phyloP scores from a whole-genome alignment of 2,888 invertebrate genomes.

The Zygothrica quintamaculata region DNA sequence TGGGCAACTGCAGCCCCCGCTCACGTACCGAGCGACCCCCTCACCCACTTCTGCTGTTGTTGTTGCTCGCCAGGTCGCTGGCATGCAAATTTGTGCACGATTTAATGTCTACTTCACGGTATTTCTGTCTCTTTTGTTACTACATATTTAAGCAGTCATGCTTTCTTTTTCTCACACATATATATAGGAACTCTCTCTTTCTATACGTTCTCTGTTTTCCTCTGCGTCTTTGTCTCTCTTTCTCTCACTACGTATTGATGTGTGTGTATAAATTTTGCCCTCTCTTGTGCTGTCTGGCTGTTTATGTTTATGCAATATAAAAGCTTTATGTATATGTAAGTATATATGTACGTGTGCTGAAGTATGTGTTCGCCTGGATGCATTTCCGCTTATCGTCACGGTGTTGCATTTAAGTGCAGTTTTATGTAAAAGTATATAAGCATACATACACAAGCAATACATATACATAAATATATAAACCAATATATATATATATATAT shows the following conservation, averaged over 20 bases:
- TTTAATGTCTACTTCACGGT: constrained; percentile 61
- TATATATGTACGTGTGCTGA: constrained; percentile 1
- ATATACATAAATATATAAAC: neutral
- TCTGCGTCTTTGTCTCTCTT: constrained; percentile 3
- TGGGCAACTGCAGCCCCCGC: constrained; percentile 30
- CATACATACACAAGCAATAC: constrained; percentile 2
- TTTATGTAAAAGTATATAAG: constrained; percentile 25
- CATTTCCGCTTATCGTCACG: constrained; percentile 64
- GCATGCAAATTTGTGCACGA: constrained; percentile 58
- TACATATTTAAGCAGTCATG: constrained; percentile 12
- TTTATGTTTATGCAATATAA: constrained; percentile 52
- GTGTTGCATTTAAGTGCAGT: constrained; percentile 46
- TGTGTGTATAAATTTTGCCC: too few species aligned
- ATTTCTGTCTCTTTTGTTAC: constrained; percentile 21
- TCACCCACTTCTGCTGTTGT: constrained; percentile 6
- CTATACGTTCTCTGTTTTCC: constrained; percentile 8
- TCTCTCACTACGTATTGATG: too few species aligned
- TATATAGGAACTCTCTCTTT: too few species aligned
- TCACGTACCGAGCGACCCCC: constrained; percentile 12
- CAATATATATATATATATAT: neutral
- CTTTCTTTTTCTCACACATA: constrained; percentile 22
- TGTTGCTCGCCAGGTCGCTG: constrained; percentile 29
- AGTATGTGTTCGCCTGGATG: constrained; percentile 41
- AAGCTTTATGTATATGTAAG: constrained; percentile 10
- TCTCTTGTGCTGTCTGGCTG: constrained; percentile 40